Conservation (phyloP, 2,113 vertebrate genomes). For the Lophura nycthemera region DNA sequence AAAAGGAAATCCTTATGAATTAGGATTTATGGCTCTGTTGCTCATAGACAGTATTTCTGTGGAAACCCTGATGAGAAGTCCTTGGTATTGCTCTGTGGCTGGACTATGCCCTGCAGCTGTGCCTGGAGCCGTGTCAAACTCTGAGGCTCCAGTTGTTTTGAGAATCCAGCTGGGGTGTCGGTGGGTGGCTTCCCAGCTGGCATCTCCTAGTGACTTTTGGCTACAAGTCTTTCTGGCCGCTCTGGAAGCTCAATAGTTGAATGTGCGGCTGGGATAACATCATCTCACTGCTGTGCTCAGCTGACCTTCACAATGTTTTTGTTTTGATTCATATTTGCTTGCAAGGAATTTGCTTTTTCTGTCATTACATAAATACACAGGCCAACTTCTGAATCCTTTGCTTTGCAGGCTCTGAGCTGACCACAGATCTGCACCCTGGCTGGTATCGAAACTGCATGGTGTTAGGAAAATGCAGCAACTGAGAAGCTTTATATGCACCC, state of each 20-base stretch:
- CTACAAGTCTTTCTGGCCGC: neutral
- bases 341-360: constrained; percentile 57
- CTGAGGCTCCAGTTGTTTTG: constrained; percentile 46
- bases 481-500: accelerated
- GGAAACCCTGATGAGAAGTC: neutral
- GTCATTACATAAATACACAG: constrained; percentile 39
- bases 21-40: neutral
- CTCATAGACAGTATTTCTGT: neutral
- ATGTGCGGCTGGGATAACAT: constrained; percentile 19
- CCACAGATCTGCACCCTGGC: neutral
- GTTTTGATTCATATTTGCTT: constrained; percentile 68
- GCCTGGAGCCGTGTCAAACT: constrained; percentile 23
- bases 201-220: constrained; percentile 46
- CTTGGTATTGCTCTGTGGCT: neutral
- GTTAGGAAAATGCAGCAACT: neutral
- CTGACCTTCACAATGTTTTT: constrained; percentile 58
- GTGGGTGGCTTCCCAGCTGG: constrained; percentile 70
- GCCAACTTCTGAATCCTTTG: neutral
- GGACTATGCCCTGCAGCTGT: constrained; percentile 40
- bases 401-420: constrained; percentile 29
- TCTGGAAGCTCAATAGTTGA: constrained; percentile 14
- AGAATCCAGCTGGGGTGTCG: constrained; percentile 53
- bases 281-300: constrained; percentile 36
- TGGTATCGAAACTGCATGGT: neutral
- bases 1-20: constrained; percentile 43